Base-by-base conservation (phyloP, 2,888 invertebrate species). In the Lasioglossum figueresi region DNA sequence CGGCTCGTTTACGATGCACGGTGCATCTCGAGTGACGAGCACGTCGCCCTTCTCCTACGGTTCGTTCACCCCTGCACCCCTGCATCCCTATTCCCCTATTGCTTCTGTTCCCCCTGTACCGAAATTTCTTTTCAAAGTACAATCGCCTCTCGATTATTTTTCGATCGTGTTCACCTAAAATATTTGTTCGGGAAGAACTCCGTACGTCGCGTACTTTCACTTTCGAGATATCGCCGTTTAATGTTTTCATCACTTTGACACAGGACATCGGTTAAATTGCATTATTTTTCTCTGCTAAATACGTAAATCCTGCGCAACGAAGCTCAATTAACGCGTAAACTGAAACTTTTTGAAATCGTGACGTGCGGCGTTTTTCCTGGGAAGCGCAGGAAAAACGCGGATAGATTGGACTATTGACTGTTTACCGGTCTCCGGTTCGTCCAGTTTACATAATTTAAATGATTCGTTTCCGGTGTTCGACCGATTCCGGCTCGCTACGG, bases 1-100 rank as follows among this genome's bases (percentile, higher is more conserved):
- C 86, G 85, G 90, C 92, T 90, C 93, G 92, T 92, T 94, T 94
- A 93, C 92, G 91, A 94, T 93, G 93, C 94, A 89, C 91, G 88
- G 87, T 93, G 93, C 93, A 93, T 93, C 91, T 86, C 80, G 66
- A 82, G 90, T 88, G 88, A 89, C 90, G 77, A 90, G 92, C 91
- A 90, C 89, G 89, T 89, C 87, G 89, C 89, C 88, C 88, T 89
- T 90, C 89, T 89, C 77, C 87, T 84, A 82, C 89, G 89, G 93
- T 92, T 92, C 93, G 90, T 93, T 93, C 93, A 93, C 93, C 93
- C 87, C 16, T 63, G 63, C 52, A 56, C 52, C 52, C 52, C 56
- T n/a, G 56, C 23, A 52, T 52, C 52, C 52, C 23, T n/a, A n/a
- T n/a, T 56, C n/a, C n/a, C n/a, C 56, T 56, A n/a, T n/a, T 12